phyloP scores from a whole-genome alignment of 1,140 invertebrate species.

The Micrasema longulum region DNA sequence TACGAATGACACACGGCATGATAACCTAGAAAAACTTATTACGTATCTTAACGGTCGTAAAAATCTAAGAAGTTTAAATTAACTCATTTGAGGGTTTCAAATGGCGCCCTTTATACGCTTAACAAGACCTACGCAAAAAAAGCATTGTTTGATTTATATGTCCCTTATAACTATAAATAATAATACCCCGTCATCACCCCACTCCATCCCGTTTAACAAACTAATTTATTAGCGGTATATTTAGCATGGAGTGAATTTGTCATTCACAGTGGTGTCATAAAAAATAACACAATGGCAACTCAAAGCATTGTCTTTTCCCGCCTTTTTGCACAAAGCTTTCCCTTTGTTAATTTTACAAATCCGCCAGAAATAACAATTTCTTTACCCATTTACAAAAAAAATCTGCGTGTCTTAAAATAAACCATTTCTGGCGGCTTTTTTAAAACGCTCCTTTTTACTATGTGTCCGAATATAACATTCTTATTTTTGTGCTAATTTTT shows the following conservation, averaged over 20 bases:
- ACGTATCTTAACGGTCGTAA: too few species aligned
- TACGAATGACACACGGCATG: too few species aligned
- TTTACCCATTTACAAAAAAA: neutral
- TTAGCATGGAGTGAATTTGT: conserved; percentile 11
- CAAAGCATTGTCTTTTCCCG: conserved; percentile 28
- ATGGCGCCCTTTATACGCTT: too few species aligned
- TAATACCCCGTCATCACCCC: neutral
- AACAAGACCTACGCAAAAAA: too few species aligned
- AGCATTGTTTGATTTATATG: too few species aligned
- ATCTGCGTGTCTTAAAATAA: neutral
- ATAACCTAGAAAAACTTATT: too few species aligned
- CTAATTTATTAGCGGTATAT: too few species aligned
- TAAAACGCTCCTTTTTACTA: neutral
- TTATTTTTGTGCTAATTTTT: neutral
- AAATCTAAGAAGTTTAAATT: too few species aligned
- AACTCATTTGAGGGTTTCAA: too few species aligned
- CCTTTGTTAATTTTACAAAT: conserved; percentile 9
- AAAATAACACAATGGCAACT: conserved; percentile 23
- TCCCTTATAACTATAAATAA: too few species aligned
- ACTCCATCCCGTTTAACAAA: neutral
- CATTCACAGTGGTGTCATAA: conserved; percentile 7
- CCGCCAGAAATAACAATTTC: neutral
- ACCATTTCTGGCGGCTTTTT: neutral
- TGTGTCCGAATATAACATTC: neutral
- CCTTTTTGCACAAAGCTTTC: conserved; percentile 8